Evolutionary conservation across 2,113 vertebrate species (phyloP).

Genomic region (Peucedramus taeniatus): DNA sequence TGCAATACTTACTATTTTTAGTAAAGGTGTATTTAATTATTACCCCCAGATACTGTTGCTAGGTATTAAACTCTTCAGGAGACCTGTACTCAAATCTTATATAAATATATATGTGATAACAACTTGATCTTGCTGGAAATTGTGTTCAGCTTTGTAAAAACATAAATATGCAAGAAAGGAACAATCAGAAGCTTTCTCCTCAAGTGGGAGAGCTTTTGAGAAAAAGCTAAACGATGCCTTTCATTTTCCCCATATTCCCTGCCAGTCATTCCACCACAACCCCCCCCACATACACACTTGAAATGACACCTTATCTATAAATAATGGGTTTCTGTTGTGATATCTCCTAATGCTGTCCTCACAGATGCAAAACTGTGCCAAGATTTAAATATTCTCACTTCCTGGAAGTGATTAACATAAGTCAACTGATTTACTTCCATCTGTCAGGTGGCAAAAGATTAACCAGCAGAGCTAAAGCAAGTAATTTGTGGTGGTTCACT

Average conservation of each 20-base stretch:
- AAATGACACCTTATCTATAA: conserved; percentile 10
- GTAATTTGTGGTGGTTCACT: conserved; percentile 56
- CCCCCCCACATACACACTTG: not conserved
- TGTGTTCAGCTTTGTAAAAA: not conserved
- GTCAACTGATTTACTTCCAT: conserved; percentile 55
- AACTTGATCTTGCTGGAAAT: not conserved
- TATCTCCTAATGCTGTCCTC: conserved; percentile 3
- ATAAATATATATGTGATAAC: not conserved
- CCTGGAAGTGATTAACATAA: conserved; percentile 45
- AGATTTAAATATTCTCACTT: conserved; percentile 51
- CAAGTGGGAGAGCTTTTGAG: not conserved
- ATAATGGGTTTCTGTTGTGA: conserved; percentile 13
- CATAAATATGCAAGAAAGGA: not conserved
- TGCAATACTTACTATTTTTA: not conserved
- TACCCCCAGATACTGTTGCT: not conserved
- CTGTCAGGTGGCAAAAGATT: conserved; percentile 66
- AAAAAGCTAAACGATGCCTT: not conserved
- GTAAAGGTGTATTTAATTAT: not conserved
- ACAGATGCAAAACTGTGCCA: conserved; percentile 29
- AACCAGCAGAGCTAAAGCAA: conserved; percentile 59
- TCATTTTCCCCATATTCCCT: not conserved
- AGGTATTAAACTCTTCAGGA: not conserved
- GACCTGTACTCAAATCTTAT: not conserved
- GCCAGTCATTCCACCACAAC: not conserved
- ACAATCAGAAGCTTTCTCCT: not conserved